Evolutionary conservation across 2,797 vertebrate genomes (phyloP), one percentile per base, ranked within the genome.

Genomic region (Euphonia xanthogaster): DNA sequence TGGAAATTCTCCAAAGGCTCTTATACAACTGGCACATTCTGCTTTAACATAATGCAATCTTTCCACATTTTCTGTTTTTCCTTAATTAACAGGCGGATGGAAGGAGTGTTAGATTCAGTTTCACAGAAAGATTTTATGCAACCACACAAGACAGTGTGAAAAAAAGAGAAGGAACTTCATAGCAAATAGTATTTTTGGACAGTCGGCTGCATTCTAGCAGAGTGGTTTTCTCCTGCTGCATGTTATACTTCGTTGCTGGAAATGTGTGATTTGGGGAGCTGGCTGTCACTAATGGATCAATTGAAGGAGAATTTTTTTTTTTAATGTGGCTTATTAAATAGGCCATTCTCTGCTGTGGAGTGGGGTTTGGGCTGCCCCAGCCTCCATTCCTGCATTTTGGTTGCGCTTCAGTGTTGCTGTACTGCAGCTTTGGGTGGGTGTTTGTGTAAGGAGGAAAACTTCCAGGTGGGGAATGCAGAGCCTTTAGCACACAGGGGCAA

Each of bases 81-180:
- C 90, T 73, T 86, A 74, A 92, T 90, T 94, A 96, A 95, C 30
- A 19, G 86, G 88, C 0, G 83, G 80, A 79, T 94, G 77, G 94
- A 97, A 94, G 62, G 89, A 61, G 87, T 88, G 94, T 94, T 90
- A 91, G 93, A 94, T 96, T 94, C 79, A 45, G 47, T 94, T 96
- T 95, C 73, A 57, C 96, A 94, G 95, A 80, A 77, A 76, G 91
- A 94, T 93, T 96, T 96, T 95, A 47, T 94, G 85, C 94, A 93
- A 71, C 65, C 54, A 80, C 85, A 42, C 54, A 90, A 93, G 89
- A 63, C 85, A 57, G 77, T 13, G 35, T 79, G 82, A 40, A 60
- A 54, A 72, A 65, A 61, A 21, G 40, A 70, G 58, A 90, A 80
- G 74, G 60, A 80, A 78, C 82, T 91, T 86, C n/a, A 40, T 40